Evolutionary conservation across 2,888 invertebrate species (phyloP).

Genomic region (Heliconius ethilla): DNA sequence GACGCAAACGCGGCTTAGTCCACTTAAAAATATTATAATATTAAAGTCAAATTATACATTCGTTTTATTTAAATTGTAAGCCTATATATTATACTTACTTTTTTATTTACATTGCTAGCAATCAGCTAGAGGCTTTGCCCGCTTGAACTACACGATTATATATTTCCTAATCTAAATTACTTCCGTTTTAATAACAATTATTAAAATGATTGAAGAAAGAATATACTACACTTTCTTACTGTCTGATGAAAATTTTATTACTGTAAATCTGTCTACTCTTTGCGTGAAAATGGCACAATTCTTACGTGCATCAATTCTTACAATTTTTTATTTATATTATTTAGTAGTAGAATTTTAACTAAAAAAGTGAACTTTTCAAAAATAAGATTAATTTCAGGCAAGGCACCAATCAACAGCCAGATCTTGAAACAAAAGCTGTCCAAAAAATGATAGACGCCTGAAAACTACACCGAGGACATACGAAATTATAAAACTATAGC

Average conservation of each 20-base stretch:
- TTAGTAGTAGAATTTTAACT: not conserved
- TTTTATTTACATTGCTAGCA: no score
- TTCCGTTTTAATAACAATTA: no score
- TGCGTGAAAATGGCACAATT: not conserved
- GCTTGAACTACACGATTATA: no score
- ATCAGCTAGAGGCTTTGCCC: no score
- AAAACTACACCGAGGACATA: slow-evolving; percentile 9
- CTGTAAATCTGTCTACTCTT: no score
- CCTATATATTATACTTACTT: not conserved
- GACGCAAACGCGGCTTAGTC: not conserved
- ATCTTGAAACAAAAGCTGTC: slow-evolving; percentile 7
- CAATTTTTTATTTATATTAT: not conserved
- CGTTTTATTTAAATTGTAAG: not conserved
- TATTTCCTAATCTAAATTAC: no score
- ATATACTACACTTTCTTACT: no score
- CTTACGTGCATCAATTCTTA: not conserved
- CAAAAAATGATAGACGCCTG: slow-evolving; percentile 8
- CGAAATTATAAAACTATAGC: slow-evolving; percentile 17
- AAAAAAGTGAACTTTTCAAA: not conserved
- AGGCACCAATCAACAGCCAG: not conserved
- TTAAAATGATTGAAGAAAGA: no score
- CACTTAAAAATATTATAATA: not conserved
- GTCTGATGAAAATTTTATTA: no score
- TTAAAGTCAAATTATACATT: not conserved
- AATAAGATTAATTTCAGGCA: not conserved